Conservation (phyloP, 2,113 vertebrate species). For the Platanista minor region DNA sequence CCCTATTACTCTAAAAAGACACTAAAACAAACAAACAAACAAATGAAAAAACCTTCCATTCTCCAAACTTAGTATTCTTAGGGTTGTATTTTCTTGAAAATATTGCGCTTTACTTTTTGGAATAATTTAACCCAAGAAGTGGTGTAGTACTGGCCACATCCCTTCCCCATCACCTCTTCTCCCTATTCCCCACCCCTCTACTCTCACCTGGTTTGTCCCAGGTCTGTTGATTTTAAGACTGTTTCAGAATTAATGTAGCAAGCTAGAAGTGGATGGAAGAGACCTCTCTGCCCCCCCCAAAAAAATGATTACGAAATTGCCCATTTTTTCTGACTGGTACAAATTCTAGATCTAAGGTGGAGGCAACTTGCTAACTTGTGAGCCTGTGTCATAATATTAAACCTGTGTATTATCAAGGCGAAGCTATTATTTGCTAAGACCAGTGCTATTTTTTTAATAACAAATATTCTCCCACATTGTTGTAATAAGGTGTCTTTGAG, state of each 20-base stretch:
- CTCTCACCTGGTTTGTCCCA: not conserved
- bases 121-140: not conserved
- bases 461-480: not conserved
- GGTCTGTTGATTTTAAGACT: not conserved
- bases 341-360: not conserved
- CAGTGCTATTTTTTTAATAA: not conserved
- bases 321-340: not conserved
- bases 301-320: too few relatives aligned
- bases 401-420: not conserved
- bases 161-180: not conserved
- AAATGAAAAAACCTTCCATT: not conserved
- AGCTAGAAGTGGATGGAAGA: not conserved
- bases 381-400: not conserved
- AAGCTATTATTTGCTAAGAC: not conserved
- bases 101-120: not conserved
- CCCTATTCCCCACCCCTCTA: fast-evolving
- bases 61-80: not conserved
- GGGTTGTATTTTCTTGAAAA: not conserved
- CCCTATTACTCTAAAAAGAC: not conserved
- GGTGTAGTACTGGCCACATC: not conserved
- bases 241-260: not conserved
- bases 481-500: not conserved
- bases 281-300: not conserved
- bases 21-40: not conserved
- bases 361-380: not conserved